Evolutionary conservation across 2,113 vertebrate species (phyloP), one percentile per base, ranked within the genome.

Genomic region (Cygnus buccinator): DNA sequence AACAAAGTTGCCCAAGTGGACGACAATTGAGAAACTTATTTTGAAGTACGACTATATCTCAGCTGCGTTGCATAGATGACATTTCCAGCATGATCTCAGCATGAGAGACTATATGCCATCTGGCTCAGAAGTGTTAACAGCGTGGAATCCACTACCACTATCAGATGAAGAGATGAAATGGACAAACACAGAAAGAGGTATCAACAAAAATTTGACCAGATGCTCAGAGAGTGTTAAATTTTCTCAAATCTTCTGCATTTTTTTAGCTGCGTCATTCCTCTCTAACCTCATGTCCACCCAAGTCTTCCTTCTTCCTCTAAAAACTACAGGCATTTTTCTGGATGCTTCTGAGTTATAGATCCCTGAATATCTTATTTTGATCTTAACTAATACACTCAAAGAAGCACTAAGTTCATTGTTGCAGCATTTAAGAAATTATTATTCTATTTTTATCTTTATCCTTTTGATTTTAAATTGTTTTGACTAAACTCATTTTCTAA

Each of bases 81-180:
- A 96, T 96, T 97, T 97, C 73, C 74, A 96, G 76, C 89, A 81
- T 91, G 89, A 93, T 83, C 96, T 96, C 97, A 97, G 97, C 93
- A 84, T 59, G 95, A 94, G 82, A 95, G 90, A 68, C 95, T 31
- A 73, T 50, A 78, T 54, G 85, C 98, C 97, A 97, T 97, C 97
- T 98, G 97, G 92, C 88, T 94, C 54, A 90, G 76, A 80, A 87
- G 63, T 90, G 81, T 81, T 84, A 97, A 84, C 94, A 97, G 97
- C 18, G 14, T 96, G 94, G 95, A 87, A 94, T 97, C 89, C 96
- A 89, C 82, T 93, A 91, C 71, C 83, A 87, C 1, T 66, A 95
- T 92, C 31, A 1, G 44, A 66, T 83, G 76, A 88, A 95, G 78
- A 95, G 70, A 96, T 43, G 61, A 81, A 96, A 95, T 74, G 93